Evolutionary conservation across 2,797 vertebrate genomes (phyloP), one percentile per base, ranked within the genome.

Genomic region (Trematomus bernacchii): DNA sequence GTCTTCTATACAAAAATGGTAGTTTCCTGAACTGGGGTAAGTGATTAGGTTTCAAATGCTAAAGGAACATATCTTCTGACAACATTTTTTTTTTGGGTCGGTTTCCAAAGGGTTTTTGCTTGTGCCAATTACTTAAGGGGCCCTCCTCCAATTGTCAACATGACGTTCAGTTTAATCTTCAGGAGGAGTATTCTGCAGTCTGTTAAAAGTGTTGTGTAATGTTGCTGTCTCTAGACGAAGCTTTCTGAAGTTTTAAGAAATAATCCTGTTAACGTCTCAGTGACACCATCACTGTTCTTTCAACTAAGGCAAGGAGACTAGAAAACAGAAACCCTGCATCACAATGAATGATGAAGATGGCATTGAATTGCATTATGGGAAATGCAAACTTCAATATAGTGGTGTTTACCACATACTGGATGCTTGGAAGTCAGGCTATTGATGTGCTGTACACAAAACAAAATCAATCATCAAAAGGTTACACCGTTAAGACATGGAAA

Each of bases 1-100:
- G 5, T 48, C 43, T 16, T 43, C 37, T 46, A 15, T 68, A 73
- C 61, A 69, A 55, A 23, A 61, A 46, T 59, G 15, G 30, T 60
- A 10, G n/a, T 64, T 73, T 60, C 23, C 40, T 52, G 47, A 48
- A 46, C 7, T 48, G 33, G 19, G 47, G 8, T 43, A 30, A 44
- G 43, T 2, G 50, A 65, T 57, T 55, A 50, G 47, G 42, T 47
- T 8, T 52, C 44, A 23, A 27, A 14, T 0, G 4, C 69, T 55
- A 42, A 3, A 70, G 54, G 60, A 23, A 54, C 16, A 30, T 65
- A 1, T 59, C 43, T 44, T 11, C 61, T 44, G 18, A 23, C 50
- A 66, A 72, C 60, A 3, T 43, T 11, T 47, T 2, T 23, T 48
- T 60, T 43, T 8, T 33, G n/a, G 16, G 37, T 18, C 46, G 14